Percentiles rank a stretch among this genome's conserved stretches.
These are phyloP conservation scores for Gyps fulvus DNA, from an alignment of 2,113 vertebrate genomes.

Conservation along the genomic window DNA sequence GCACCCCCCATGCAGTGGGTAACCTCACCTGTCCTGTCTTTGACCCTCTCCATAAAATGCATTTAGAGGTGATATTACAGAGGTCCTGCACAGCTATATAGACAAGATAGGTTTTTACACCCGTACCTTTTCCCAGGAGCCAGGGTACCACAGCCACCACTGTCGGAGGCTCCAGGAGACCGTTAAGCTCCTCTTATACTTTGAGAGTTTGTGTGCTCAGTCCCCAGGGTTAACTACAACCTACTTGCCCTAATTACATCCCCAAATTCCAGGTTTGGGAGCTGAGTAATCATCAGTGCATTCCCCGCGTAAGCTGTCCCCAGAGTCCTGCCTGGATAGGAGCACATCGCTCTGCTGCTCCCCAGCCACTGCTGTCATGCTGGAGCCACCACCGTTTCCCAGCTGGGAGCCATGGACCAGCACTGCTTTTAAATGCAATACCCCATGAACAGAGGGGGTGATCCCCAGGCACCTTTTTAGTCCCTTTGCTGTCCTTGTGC, in stretches of 20 bases:
- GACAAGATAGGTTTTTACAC: neutral
- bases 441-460: accelerated
- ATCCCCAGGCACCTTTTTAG: too few species aligned
- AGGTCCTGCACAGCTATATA: neutral
- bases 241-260: neutral
- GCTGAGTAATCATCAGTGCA: neutral
- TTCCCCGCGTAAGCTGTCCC: neutral
- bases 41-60: neutral
- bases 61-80: neutral
- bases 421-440: neutral
- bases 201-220: neutral
- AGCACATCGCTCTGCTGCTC: neutral
- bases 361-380: neutral
- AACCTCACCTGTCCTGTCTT: neutral
- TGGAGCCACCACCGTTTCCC: accelerated
- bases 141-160: neutral
- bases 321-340: neutral
- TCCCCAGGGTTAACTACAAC: neutral
- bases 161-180: neutral
- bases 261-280: neutral
- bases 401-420: neutral
- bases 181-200: neutral
- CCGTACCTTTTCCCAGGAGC: neutral
- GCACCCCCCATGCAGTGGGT: too few species aligned
- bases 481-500: neutral